Percentiles rank a stretch among this genome's conserved stretches.
Conservation (phyloP, 2,888 invertebrate genomes). For the Leistus spinibarbis region DNA sequence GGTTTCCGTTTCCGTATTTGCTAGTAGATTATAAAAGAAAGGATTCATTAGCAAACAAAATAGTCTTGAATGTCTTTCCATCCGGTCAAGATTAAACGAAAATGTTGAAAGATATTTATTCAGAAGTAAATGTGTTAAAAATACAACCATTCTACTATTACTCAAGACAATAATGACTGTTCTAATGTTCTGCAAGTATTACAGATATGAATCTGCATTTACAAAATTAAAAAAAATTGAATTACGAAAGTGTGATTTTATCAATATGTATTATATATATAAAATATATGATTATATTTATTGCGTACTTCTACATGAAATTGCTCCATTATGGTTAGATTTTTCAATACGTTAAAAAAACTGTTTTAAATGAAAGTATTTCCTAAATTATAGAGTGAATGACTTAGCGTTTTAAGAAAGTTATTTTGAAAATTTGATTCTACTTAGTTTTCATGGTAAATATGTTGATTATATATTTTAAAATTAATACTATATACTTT, state of each 20-base stretch:
- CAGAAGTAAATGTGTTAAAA: slow-evolving; percentile 7
- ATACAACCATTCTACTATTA: neutral
- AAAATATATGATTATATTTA: neutral
- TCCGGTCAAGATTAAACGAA: neutral
- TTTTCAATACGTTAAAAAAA: neutral
- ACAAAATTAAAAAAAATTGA: neutral
- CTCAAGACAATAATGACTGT: neutral
- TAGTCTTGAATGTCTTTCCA: too few relatives aligned
- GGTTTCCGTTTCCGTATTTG: too few relatives aligned
- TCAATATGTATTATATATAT: neutral
- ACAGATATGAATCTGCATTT: neutral
- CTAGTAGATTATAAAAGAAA: too few relatives aligned
- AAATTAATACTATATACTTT: neutral
- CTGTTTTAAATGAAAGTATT: neutral
- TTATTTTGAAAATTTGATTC: neutral
- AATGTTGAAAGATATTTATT: slow-evolving; percentile 10
- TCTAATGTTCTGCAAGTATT: neutral
- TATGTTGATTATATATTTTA: neutral
- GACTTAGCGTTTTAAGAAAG: neutral
- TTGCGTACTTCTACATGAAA: neutral
- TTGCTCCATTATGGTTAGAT: neutral
- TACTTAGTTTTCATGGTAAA: neutral
- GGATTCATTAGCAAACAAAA: too few relatives aligned
- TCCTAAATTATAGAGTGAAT: neutral
- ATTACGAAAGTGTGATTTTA: neutral